Base-by-base conservation (phyloP, 1,140 invertebrate genomes). In the Manduca sexta region DNA sequence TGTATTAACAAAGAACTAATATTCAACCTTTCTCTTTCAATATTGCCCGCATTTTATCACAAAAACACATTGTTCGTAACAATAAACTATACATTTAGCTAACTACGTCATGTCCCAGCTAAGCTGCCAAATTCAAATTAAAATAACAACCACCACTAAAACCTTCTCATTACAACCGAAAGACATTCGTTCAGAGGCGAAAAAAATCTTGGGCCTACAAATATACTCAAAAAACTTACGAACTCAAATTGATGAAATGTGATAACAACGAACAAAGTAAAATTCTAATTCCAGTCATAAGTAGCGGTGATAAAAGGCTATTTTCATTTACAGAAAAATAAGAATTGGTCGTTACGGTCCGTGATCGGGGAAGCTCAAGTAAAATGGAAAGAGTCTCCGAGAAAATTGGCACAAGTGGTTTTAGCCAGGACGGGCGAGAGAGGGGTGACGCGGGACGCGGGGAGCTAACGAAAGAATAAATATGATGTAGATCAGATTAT, bases 361-460 rank as follows among this genome's bases (percentile, higher is more conserved):
- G 51, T 34, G 50, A 45, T 45, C 56, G 47, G 64, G 61, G 63
- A 64, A 77, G 76, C 71, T 74, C 69, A 74, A 82, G 78, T 75
- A 77, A 82, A 84, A 68, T 81, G 74, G 75, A 77, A 79, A 68
- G 71, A 82, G 76, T 79, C 78, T 64, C 75, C 64, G 58, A 82
- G 81, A 84, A 84, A 84, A 84, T 84, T 84, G 81, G 81, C 81
- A 84, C 78, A 84, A 84, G 81, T 84, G 77, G 78, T 82, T 81
- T 84, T 77, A 84, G 76, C 70, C 62, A 59, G 64, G 70, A 56
- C 61, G 69, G 69, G 60, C 64, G 64, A 50, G 56, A 49, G 57
- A 58, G 60, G 64, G 45, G 60, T 45, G 43, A 50, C 33, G 54
- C 48, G 51, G 55, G 58, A 57, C 46, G 63, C 52, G 66, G 56